Percentiles rank a stretch among this genome's conserved stretches.
These are phyloP conservation scores for Channa striata DNA, from an alignment of 2,797 vertebrate species.

Conservation along the genomic window DNA sequence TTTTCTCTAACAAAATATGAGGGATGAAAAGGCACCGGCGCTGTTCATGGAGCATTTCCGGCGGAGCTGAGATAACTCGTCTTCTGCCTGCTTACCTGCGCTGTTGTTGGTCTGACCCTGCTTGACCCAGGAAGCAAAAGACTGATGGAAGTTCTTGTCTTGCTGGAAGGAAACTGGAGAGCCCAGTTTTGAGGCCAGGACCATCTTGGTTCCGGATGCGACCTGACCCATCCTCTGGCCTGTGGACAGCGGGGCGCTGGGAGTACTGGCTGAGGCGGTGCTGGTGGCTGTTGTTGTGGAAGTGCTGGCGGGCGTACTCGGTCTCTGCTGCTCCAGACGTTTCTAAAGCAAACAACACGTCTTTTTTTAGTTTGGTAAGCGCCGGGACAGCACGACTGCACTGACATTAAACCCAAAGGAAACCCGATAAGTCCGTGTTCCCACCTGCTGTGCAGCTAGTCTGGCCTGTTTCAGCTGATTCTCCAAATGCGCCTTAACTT, in stretches of 20 bases:
- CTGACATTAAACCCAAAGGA: not conserved
- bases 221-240: slow-evolving; percentile 87
- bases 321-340: slow-evolving; percentile 93
- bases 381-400: not conserved
- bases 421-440: slow-evolving; percentile 20
- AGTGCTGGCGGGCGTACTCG: slow-evolving; percentile 67
- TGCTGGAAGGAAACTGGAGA: slow-evolving; percentile 95
- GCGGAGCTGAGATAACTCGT: not conserved
- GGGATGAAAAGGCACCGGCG: slow-evolving; percentile 9
- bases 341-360: slow-evolving; percentile 82
- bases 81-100: slow-evolving; percentile 76
- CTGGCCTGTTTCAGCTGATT: slow-evolving; percentile 92
- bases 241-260: slow-evolving; percentile 80
- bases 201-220: slow-evolving; percentile 92
- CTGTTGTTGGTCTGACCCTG: slow-evolving; percentile 94
- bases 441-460: slow-evolving; percentile 91
- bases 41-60: not conserved
- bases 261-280: slow-evolving; percentile 76
- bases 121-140: slow-evolving; percentile 98
- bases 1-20: not conserved
- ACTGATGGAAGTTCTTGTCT: slow-evolving; percentile 98
- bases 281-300: slow-evolving; percentile 76
- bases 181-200: slow-evolving; percentile 92
- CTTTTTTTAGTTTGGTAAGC: not conserved
- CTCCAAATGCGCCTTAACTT: slow-evolving; percentile 91